Percentiles rank a stretch among this genome's conserved stretches.
Evolutionary conservation across 2,888 invertebrate species (phyloP).

Genomic region (Congeria kusceri): DNA sequence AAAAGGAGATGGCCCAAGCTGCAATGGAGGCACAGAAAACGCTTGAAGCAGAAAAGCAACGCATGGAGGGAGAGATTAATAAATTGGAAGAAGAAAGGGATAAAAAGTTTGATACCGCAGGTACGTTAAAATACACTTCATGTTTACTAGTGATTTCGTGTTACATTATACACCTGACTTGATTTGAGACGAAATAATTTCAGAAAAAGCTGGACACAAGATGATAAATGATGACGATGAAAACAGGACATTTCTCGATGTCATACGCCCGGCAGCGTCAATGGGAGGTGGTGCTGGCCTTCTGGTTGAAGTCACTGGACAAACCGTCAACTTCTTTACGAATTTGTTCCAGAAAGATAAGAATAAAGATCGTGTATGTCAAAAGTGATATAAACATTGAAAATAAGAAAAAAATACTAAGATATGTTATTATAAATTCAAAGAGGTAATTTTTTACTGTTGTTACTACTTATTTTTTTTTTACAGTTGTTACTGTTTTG

Average conservation of each 20-base stretch:
- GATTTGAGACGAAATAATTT: too few relatives aligned
- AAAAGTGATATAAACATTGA: neutral
- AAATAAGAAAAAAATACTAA: too few relatives aligned
- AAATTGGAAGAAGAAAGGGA: slow-evolving; percentile 18
- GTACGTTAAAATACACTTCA: too few relatives aligned
- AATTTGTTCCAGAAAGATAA: slow-evolving; percentile 25
- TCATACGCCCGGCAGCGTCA: slow-evolving; percentile 1
- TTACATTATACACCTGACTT: too few relatives aligned
- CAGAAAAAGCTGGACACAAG: neutral
- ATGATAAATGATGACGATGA: slow-evolving; percentile 15
- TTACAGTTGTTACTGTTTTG: too few relatives aligned
- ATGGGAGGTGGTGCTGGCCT: slow-evolving; percentile 4
- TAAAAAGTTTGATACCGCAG: slow-evolving; percentile 18
- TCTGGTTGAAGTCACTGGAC: neutral
- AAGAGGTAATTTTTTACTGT: too few relatives aligned
- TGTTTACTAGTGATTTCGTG: too few relatives aligned
- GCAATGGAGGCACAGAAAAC: slow-evolving; percentile 16
- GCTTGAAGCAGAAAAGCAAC: slow-evolving; percentile 20
- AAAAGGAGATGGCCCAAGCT: slow-evolving; percentile 12
- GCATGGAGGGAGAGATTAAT: slow-evolving; percentile 20
- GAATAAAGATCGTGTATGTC: neutral
- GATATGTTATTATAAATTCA: too few relatives aligned
- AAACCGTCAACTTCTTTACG: slow-evolving; percentile 17
- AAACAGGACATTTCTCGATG: slow-evolving; percentile 10
- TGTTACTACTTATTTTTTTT: too few relatives aligned